Evolutionary conservation across 2,113 vertebrate genomes (phyloP), one percentile per base, ranked within the genome.

Genomic region (Sitta europaea): DNA sequence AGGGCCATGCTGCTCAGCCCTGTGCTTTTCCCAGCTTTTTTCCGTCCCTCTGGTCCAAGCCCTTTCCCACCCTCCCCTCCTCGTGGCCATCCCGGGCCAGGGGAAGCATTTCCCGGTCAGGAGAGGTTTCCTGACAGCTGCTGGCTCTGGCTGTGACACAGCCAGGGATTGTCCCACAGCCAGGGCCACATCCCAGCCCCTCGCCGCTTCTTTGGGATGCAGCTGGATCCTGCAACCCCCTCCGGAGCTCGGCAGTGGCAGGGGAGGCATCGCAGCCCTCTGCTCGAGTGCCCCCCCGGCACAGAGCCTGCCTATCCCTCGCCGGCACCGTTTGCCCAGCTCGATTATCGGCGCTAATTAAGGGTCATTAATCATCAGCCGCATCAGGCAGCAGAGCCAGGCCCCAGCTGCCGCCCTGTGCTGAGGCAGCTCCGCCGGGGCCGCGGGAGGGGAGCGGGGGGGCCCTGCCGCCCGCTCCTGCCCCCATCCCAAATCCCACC

Each of bases 341-440:
- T 84, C 91, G 28, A 94, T 96, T 97, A 96, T 66, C 38, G 70
- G 66, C 48, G 2, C 68, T 96, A 96, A 97, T 97, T 97, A 66
- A 86, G 0, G 11, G 79, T 47, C 88, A 96, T 97, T 96, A 95
- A 97, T 97, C 97, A 96, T 3, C 11, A 5, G 68, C 89, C 7
- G 22, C 29, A 9, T 8, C 83, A 73, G 73, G 86, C 83, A 9
- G 86, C 70, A n/a, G 80, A 68, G 94, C 91, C 83, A 10, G 90
- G 94, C 71, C 85, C 33, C 79, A 63, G 87, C 67, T 92, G 92
- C 67, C 0, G 29, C n/a, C 47, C 11, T 15, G 63, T 94, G 96
- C 96, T 94, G 95, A 95, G 78, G 58, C 93, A 85, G 93, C 92
- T 80, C 72, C 2, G 38, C 47, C 21, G 8, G 57, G 47, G 3